phyloP scores from a whole-genome alignment of 2,888 invertebrate species.

The Carterocephalus palaemon region DNA sequence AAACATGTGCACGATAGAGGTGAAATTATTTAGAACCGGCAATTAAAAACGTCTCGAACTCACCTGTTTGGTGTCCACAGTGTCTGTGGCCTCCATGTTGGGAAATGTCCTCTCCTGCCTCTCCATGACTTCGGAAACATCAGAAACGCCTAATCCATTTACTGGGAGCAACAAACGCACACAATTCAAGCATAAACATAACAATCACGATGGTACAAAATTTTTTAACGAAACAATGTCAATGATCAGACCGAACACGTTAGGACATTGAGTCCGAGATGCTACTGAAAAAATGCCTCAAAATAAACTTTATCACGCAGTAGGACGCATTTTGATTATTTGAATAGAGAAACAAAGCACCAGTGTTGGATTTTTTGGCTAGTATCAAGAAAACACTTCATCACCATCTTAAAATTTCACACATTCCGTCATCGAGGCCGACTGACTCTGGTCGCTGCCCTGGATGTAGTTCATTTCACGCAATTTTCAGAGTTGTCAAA shows the following conservation, averaged over 20 bases:
- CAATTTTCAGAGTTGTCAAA: constrained; percentile 31
- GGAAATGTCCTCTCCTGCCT: constrained; percentile 73
- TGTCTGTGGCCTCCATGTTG: constrained; percentile 81
- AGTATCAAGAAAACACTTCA: constrained; percentile 63
- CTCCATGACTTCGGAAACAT: constrained; percentile 74
- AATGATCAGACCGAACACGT: constrained; percentile 68
- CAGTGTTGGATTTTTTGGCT: constrained; percentile 44
- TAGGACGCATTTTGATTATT: constrained; percentile 45
- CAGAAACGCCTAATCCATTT: constrained; percentile 70
- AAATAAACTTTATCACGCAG: constrained; percentile 37
- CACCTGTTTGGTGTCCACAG: constrained; percentile 83
- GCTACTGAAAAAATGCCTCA: constrained; percentile 37
- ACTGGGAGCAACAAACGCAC: constrained; percentile 57
- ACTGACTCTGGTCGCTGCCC: constrained; percentile 73
- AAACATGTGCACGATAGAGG: constrained; percentile 45
- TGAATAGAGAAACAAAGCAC: constrained; percentile 44
- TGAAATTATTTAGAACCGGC: constrained; percentile 66
- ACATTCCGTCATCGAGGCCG: constrained; percentile 77
- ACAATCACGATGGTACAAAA: constrained; percentile 68
- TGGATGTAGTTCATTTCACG: constrained; percentile 48
- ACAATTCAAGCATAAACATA: constrained; percentile 67
- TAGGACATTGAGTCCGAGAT: constrained; percentile 51
- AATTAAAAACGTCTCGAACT: constrained; percentile 55
- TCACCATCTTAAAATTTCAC: constrained; percentile 76
- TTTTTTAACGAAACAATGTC: constrained; percentile 75